phyloP scores from a whole-genome alignment of 2,888 invertebrate species.

The Erebia epiphron region DNA sequence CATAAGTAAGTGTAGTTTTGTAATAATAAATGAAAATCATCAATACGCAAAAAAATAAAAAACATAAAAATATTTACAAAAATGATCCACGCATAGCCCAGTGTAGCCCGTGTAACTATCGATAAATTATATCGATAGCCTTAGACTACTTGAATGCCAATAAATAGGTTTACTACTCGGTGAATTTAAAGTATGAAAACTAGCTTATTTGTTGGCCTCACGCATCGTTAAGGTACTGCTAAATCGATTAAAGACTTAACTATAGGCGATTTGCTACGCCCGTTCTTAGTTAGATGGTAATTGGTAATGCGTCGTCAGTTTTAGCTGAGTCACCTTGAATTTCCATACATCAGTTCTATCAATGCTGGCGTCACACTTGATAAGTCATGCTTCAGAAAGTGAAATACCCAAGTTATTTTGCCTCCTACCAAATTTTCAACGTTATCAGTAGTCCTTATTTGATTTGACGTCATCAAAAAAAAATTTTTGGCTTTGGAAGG shows the following conservation, averaged over 20 bases:
- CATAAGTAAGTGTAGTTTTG: no score
- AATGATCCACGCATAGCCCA: no score
- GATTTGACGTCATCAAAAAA: background rate
- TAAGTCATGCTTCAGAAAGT: conserved; percentile 1
- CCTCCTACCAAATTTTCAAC: background rate
- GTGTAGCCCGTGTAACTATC: no score
- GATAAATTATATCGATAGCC: no score
- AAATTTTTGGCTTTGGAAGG: background rate
- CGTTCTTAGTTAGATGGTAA: background rate
- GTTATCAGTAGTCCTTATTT: background rate
- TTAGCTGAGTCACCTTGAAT: conserved; percentile 12
- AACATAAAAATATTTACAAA: no score
- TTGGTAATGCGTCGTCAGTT: background rate
- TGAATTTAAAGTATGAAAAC: no score
- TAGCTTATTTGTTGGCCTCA: background rate
- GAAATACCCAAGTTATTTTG: background rate
- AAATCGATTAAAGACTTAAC: conserved; percentile 6
- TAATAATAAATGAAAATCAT: no score
- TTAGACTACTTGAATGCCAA: no score
- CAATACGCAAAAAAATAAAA: no score
- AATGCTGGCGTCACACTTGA: background rate
- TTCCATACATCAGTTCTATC: background rate
- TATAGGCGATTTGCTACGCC: background rate
- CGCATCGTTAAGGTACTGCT: background rate
- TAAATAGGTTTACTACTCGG: no score